Evolutionary conservation across 2,113 vertebrate genomes (phyloP), one percentile per base, ranked within the genome.

Genomic region (Charadrius vociferus): DNA sequence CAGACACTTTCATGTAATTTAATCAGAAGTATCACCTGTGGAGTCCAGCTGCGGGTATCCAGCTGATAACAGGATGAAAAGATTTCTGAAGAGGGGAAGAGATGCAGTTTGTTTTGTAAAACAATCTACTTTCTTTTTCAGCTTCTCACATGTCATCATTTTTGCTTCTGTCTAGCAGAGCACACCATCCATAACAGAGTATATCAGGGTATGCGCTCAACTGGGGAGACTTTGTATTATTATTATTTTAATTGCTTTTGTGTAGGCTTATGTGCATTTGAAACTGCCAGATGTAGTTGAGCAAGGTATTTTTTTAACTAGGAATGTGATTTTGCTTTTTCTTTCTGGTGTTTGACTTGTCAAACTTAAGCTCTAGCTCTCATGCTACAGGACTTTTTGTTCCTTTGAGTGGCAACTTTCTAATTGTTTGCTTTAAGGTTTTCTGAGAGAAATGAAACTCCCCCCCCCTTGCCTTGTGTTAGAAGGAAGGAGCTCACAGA

Each of bases 121-220:
- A 65, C 15, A 39, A 24, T 43, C 10, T 84, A 7, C 21, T 78
- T 71, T 74, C 19, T 56, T 72, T 75, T 88, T n/a, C 74, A 70
- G 5, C 47, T 79, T 88, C 61, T 53, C 7, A 6, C 30, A 26
- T 22, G 21, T 37, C 47, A 30, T 85, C 13, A 23, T 52, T 81
- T 71, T 81, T 47, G 23, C 18, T 74, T 74, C 41, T 66, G 27
- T 56, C 73, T 36, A 70, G 34, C 39, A 41, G 77, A 93, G 41
- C n/a, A 59, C 23, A 34, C 0, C 1, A 17, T 52, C 74, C n/a
- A 3, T 79, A 16, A 29, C 2, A 72, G 18, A 53, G 17, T 52
- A 3, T 72, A 26, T 43, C 50, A 72, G 55, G n/a, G 27, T 29
- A 41, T 2, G 1, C 0, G 0, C 41, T 86, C 67, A 55, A 12